A percentile compares a stretch with the other conserved stretches of the same genome.
Evolutionary conservation across 2,888 invertebrate genomes (phyloP).

Genomic region (Acrobasis consociella): DNA sequence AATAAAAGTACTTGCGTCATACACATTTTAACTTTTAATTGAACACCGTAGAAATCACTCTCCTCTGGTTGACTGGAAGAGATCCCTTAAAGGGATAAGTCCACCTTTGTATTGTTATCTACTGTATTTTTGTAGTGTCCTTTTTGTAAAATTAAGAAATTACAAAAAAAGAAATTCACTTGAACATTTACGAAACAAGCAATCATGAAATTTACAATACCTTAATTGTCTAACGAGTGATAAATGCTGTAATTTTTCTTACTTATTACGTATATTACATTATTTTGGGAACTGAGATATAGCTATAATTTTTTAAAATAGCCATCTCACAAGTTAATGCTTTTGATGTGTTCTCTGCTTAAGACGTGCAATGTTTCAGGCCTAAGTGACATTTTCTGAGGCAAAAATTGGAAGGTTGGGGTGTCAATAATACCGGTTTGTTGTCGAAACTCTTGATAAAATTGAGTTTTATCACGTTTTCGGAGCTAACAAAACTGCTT

Average conservation of each 20-base stretch:
- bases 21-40: too few species aligned
- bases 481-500: not conserved
- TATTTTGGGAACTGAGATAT: not conserved
- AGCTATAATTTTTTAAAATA: too few species aligned
- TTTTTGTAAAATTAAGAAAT: too few species aligned
- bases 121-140: too few species aligned
- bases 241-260: conserved; percentile 1
- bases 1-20: too few species aligned
- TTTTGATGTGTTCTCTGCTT: not conserved
- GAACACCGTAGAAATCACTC: too few species aligned
- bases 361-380: not conserved
- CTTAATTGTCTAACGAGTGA: not conserved
- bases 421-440: conserved; percentile 21
- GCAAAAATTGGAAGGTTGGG: conserved; percentile 21
- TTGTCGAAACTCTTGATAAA: conserved; percentile 15
- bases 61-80: too few species aligned
- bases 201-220: not conserved
- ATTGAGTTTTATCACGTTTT: conserved; percentile 11
- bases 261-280: not conserved
- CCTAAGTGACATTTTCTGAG: conserved; percentile 22
- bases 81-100: too few species aligned
- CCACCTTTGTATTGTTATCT: too few species aligned
- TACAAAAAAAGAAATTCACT: not conserved
- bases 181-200: conserved; percentile 9
- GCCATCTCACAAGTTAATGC: too few species aligned